Conservation (phyloP, 2,113 vertebrate genomes). For the Saguinus midas region DNA sequence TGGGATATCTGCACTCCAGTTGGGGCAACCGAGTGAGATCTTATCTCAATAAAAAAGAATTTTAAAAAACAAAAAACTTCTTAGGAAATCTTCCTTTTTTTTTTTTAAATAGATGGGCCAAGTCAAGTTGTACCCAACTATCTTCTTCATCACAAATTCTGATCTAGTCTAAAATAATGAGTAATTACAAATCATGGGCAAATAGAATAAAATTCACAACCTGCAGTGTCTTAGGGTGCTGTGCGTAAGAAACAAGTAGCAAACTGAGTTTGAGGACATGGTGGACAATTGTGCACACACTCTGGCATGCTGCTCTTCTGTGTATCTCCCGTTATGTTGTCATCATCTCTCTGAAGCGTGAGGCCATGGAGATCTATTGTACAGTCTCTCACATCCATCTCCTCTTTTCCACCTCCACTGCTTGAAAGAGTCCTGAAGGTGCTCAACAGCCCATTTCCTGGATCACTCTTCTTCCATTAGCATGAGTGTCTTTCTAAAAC, state of each 20-base stretch:
- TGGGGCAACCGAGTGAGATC: no score
- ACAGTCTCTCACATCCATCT: not conserved
- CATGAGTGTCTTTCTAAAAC: conserved; percentile 29
- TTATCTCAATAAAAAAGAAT: no score
- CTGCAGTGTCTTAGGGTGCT: not conserved
- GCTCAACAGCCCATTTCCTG: not conserved
- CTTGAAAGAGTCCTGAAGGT: not conserved
- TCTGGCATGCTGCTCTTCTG: not conserved
- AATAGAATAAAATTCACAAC: not conserved
- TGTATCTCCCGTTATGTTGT: not conserved
- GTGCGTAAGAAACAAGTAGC: not conserved
- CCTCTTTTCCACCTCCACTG: not conserved
- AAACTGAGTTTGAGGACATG: not conserved
- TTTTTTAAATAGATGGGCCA: not conserved
- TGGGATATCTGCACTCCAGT: no score
- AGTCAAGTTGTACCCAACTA: not conserved
- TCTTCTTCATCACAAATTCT: not conserved
- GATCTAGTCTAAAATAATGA: not conserved
- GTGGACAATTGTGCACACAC: not conserved
- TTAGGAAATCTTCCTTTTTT: no score
- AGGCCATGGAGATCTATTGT: not conserved
- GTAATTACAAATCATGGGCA: not conserved
- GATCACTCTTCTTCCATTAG: not conserved
- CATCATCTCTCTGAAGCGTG: not conserved
- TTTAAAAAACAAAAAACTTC: no score